Evolutionary conservation across 2,888 invertebrate species (phyloP).

Genomic region (Drosophila paracracens): DNA sequence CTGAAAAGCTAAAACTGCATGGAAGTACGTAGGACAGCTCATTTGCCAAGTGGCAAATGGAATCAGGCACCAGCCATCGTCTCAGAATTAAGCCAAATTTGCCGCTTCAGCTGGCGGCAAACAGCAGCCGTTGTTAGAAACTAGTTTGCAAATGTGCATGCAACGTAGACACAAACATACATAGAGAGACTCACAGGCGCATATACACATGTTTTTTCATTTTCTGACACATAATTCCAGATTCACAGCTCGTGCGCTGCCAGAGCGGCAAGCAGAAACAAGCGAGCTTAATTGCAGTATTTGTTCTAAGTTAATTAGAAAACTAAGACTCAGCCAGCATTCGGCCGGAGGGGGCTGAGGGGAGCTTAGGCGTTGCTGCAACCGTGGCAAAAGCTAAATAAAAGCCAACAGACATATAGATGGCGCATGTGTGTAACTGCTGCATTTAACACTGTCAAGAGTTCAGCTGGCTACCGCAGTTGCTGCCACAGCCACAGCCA

Average conservation of each 20-base stretch:
- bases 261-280: conserved; percentile 64
- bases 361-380: conserved; percentile 16
- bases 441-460: conserved; percentile 78
- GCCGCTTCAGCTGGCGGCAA: conserved; percentile 71
- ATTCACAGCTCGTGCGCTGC: conserved; percentile 68
- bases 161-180: conserved; percentile 22
- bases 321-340: conserved; percentile 49
- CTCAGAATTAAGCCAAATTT: conserved; percentile 76
- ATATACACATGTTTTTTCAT: conserved; percentile 71
- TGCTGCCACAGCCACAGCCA: conserved; percentile 18
- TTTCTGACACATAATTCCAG: conserved; percentile 82
- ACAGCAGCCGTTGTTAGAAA: conserved; percentile 54
- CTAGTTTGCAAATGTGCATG: conserved; percentile 65
- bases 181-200: conserved; percentile 13
- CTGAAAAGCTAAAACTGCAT: conserved; percentile 38
- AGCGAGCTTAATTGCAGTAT: conserved; percentile 77
- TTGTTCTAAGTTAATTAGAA: conserved; percentile 79
- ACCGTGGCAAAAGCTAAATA: conserved; percentile 16
- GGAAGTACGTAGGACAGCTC: conserved; percentile 24
- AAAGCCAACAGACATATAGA: conserved; percentile 30
- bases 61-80: conserved; percentile 43
- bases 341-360: neutral
- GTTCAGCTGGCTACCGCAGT: conserved; percentile 55
- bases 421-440: conserved; percentile 71
- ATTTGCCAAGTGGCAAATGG: conserved; percentile 41